A percentile compares a stretch with the other conserved stretches of the same genome.
Conservation (phyloP, 2,888 invertebrate species). For the Alloscopus bannaensis region DNA sequence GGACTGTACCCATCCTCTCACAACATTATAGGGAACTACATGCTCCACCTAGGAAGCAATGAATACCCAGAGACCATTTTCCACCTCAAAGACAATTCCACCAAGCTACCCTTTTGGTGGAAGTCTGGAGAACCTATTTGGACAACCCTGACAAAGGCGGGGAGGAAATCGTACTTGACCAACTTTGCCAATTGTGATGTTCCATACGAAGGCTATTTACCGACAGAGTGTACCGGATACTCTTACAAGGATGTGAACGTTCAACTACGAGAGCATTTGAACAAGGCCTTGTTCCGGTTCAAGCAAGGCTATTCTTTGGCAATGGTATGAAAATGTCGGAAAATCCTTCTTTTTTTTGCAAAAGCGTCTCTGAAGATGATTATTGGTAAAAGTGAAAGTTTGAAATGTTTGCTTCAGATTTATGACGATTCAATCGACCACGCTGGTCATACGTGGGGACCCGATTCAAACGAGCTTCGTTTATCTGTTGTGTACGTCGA, state of each 20-base stretch:
- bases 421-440: constrained; percentile 74
- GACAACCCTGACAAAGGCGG: constrained; percentile 74
- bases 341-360: not conserved
- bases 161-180: constrained; percentile 69
- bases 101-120: constrained; percentile 65
- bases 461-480: constrained; percentile 73
- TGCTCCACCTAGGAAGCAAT: constrained; percentile 74
- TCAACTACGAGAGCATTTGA: constrained; percentile 68
- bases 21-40: constrained; percentile 75
- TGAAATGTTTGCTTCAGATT: constrained; percentile 64
- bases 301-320: constrained; percentile 69
- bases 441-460: constrained; percentile 74
- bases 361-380: not conserved
- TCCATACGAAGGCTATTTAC: constrained; percentile 68
- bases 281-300: constrained; percentile 64
- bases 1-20: constrained; percentile 74
- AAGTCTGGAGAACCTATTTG: constrained; percentile 74
- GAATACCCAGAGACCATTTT: constrained; percentile 65
- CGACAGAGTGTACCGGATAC: constrained; percentile 70
- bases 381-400: not conserved
- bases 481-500: constrained; percentile 74
- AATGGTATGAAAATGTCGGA: constrained; percentile 62
- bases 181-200: constrained; percentile 74
- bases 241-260: constrained; percentile 53
- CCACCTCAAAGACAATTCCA: constrained; percentile 56